Percentiles rank a stretch among this genome's conserved stretches.
phyloP scores from a whole-genome alignment of 2,888 invertebrate genomes.

The Pachymerium ferrugineum region DNA sequence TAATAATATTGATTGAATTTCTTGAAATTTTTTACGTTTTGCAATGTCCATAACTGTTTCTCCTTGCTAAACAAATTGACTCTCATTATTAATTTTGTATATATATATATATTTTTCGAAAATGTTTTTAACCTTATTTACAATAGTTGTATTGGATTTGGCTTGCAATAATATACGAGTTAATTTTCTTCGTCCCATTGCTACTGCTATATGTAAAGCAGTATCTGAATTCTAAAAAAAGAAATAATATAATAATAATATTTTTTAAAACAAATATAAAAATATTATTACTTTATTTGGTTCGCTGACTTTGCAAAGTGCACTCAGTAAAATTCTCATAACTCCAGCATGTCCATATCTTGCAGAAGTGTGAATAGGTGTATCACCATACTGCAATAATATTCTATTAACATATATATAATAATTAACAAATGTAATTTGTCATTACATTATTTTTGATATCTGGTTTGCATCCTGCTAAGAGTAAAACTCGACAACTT shows the following conservation, averaged over 20 bases:
- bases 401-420: not conserved
- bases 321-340: conserved; percentile 85
- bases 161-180: conserved; percentile 84
- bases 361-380: conserved; percentile 87
- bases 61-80: conserved; percentile 56
- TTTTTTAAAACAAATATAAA: not conserved
- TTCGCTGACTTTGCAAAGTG: conserved; percentile 75
- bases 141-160: conserved; percentile 63
- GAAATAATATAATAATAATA: not conserved
- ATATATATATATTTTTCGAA: not conserved
- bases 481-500: conserved; percentile 77
- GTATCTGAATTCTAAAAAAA: conserved; percentile 76
- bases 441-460: conserved; percentile 80
- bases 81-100: not conserved
- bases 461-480: conserved; percentile 81
- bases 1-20: conserved; percentile 73
- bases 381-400: conserved; percentile 77
- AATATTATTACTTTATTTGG: conserved; percentile 66
- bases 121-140: conserved; percentile 62
- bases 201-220: conserved; percentile 85
- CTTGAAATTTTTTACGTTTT: conserved; percentile 72
- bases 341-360: conserved; percentile 95
- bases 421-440: conserved; percentile 31
- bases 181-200: conserved; percentile 86
- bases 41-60: conserved; percentile 89